These are phyloP conservation scores for Bombus fervidus DNA, from an alignment of 1,140 invertebrate genomes.

Conservation along the genomic window DNA sequence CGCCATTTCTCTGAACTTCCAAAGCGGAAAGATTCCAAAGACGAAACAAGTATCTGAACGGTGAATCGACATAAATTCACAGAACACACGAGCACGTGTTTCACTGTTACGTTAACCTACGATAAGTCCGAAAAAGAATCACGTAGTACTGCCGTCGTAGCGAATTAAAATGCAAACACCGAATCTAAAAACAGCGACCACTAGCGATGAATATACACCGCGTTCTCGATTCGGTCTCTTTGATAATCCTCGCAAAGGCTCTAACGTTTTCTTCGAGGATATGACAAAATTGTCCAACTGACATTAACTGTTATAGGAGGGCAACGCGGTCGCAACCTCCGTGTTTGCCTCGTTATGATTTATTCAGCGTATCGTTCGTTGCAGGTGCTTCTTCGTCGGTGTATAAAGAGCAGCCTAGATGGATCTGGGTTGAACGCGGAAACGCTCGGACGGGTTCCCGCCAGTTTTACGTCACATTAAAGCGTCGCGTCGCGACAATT, in stretches of 20 bases:
- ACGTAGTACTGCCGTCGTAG: too few relatives aligned
- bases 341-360: constrained; percentile 22
- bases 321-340: background rate
- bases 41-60: background rate
- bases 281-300: constrained; percentile 59
- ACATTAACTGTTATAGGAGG: constrained; percentile 50
- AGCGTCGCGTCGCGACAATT: background rate
- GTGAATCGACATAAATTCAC: background rate
- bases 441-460: background rate
- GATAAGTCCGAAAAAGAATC: background rate
- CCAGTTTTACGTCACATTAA: constrained; percentile 7
- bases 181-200: background rate
- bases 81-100: background rate
- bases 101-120: background rate
- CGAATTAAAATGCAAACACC: background rate
- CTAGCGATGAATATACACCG: background rate
- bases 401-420: too few relatives aligned
- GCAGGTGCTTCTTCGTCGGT: background rate
- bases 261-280: background rate
- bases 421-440: background rate
- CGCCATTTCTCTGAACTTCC: background rate
- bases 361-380: background rate
- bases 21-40: background rate
- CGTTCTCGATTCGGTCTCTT: background rate
- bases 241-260: background rate